Base-by-base conservation (phyloP, 2,797 vertebrate species). In the Tenualosa ilisha region DNA sequence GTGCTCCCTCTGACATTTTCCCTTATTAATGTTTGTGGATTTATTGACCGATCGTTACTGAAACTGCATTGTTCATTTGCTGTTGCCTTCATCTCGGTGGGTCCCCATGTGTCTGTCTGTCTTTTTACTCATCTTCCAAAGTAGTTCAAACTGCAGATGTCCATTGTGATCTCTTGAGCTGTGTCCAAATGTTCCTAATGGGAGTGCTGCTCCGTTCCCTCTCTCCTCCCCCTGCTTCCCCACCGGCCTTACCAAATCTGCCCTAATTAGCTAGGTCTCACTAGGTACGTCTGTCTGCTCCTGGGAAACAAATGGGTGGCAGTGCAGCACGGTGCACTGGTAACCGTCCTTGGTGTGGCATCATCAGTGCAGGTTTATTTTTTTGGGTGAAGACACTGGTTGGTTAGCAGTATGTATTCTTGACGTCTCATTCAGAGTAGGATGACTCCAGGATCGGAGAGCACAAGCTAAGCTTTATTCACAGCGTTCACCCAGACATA, bases 131-230 rank as follows among this genome's bases (percentile, higher is more conserved):
- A 6, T 43, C 68, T 12, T 17, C 65, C 9, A 43, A 79, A 79
- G 72, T 79, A 43, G 72, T 79, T 79, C 72, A 79, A 43, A 79
- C 37, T 79, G 72, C 72, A 79, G 72, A 61, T 56, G 3, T 40
- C 65, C 31, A 40, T 31, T 22, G 72, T 79, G 37, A 46, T 79
- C 37, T 40, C 68, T 40, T 72, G 68, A 79, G 40, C 72, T 46
- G 37, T 79, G 40, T n/a, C 72, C 37, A 79, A 79, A 22, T 20
- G 8, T 24, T 79, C 17, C 72, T 79, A 46, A 79, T 79, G 72
- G 22, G 17, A 3, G 40, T 79, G 72, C 31, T 40, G 68, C 6
- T 20, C 72, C 37, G 22, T 40, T 79, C 72, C 40, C 40, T 79
- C 15, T 22, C 20, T 7, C 72, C 43, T 40, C 72, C 43, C 40